These are phyloP conservation scores for Percopsis transmontana DNA, from an alignment of 2,113 vertebrate species.

Conservation along the genomic window DNA sequence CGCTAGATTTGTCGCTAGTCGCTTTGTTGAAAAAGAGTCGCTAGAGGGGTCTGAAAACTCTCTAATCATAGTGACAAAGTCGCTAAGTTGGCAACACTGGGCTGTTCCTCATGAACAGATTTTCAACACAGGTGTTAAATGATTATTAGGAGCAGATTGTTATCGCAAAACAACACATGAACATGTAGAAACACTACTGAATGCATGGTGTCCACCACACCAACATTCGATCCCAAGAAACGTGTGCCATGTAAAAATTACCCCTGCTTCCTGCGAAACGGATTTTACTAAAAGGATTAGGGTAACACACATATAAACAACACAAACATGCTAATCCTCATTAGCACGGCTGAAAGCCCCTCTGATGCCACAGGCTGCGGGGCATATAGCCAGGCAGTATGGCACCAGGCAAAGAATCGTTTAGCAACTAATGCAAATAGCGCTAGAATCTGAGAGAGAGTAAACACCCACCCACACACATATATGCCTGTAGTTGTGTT, in stretches of 20 bases:
- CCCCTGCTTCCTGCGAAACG: constrained; percentile 64
- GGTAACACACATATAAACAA: constrained; percentile 79
- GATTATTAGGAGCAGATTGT: constrained; percentile 23
- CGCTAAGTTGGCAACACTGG: too few relatives aligned
- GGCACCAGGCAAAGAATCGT: constrained; percentile 43
- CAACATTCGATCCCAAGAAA: constrained; percentile 36
- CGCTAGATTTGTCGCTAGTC: too few relatives aligned
- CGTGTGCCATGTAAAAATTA: constrained; percentile 69
- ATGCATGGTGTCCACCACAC: constrained; percentile 33
- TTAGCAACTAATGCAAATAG: constrained; percentile 41
- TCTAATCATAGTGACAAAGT: too few relatives aligned
- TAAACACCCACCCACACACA: constrained; percentile 22
- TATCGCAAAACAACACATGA: constrained; percentile 32
- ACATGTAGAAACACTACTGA: constrained; percentile 8
- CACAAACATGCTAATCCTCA: constrained; percentile 82
- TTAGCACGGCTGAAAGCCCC: constrained; percentile 76
- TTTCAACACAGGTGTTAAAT: not conserved
- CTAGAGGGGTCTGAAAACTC: too few relatives aligned
- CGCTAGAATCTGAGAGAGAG: constrained; percentile 27
- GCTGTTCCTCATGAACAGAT: too few relatives aligned
- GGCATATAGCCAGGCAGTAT: constrained; percentile 43
- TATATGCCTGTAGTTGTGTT: constrained; percentile 10
- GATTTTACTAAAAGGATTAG: constrained; percentile 80
- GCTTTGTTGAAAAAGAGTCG: too few relatives aligned
- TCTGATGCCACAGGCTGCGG: constrained; percentile 54